These are phyloP conservation scores for Xenopus laevis DNA, from an alignment of 2,113 vertebrate species.

Conservation along the genomic window DNA sequence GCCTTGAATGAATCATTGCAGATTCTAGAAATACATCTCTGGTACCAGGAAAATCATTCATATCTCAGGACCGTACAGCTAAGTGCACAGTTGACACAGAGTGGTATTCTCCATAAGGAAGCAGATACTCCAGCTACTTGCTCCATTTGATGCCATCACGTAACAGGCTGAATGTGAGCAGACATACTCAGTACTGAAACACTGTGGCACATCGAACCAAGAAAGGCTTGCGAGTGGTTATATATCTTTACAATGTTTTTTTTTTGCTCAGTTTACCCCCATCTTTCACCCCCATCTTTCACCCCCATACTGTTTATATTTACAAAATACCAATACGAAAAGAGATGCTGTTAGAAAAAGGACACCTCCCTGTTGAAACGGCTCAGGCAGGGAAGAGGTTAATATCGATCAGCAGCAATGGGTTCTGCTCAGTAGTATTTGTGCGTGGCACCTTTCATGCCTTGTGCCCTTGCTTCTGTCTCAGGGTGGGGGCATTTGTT, in stretches of 20 bases:
- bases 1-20: too few species aligned
- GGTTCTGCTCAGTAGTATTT: conserved; percentile 57
- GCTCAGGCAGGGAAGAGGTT: conserved; percentile 12
- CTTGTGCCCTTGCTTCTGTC: neutral
- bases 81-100: too few species aligned
- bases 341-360: conserved; percentile 27
- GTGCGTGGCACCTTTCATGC: neutral
- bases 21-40: too few species aligned
- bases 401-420: conserved; percentile 36
- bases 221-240: neutral
- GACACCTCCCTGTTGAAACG: conserved; percentile 13
- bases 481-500: conserved; percentile 80
- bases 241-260: too few species aligned
- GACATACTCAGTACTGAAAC: conserved; percentile 6
- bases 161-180: too few species aligned
- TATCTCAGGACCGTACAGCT: too few species aligned
- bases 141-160: too few species aligned
- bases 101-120: too few species aligned
- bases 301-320: conserved; percentile 14
- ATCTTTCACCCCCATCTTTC: too few species aligned
- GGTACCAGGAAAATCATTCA: too few species aligned
- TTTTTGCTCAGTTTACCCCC: too few species aligned
- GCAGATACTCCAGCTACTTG: too few species aligned
- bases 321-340: conserved; percentile 43
- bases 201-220: conserved; percentile 8